Conservation (phyloP, 2,797 vertebrate species). For the Megaceryle alcyon region DNA sequence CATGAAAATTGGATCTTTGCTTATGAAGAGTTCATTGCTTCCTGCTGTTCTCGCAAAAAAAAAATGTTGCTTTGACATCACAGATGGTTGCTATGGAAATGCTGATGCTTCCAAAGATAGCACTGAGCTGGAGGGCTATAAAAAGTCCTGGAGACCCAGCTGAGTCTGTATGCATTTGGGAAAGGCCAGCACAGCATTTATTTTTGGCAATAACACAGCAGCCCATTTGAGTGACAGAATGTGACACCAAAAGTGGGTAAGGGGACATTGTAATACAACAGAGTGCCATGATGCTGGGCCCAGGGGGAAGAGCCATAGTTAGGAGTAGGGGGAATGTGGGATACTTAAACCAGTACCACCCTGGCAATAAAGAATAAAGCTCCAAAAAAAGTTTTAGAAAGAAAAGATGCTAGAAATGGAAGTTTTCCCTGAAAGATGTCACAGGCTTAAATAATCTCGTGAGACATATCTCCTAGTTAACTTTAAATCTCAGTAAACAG, state of each 20-base stretch:
- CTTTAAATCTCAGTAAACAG: not conserved
- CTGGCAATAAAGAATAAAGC: not conserved
- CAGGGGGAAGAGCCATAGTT: not conserved
- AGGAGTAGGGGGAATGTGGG: not conserved
- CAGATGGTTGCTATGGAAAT: slow-evolving; percentile 50
- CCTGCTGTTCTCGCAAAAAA: slow-evolving; percentile 29
- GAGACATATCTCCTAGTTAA: not conserved
- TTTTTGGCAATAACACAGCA: not conserved
- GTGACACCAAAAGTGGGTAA: not conserved
- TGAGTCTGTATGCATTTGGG: not conserved
- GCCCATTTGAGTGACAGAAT: not conserved
- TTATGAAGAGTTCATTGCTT: slow-evolving; percentile 30
- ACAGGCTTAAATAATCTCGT: not conserved
- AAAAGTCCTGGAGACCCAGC: slow-evolving; percentile 47
- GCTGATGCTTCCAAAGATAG: slow-evolving; percentile 53
- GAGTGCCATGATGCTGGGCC: not conserved
- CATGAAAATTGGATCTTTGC: slow-evolving; percentile 35
- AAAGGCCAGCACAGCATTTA: slow-evolving; percentile 40
- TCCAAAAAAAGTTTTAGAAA: not conserved
- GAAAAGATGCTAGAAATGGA: not conserved
- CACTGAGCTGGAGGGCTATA: slow-evolving; percentile 33
- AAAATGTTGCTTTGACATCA: slow-evolving; percentile 50
- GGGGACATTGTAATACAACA: not conserved
- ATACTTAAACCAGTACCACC: not conserved
- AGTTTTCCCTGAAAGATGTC: not conserved